Evolutionary conservation across 2,888 invertebrate genomes (phyloP).

Genomic region (Idaea dimidiata): DNA sequence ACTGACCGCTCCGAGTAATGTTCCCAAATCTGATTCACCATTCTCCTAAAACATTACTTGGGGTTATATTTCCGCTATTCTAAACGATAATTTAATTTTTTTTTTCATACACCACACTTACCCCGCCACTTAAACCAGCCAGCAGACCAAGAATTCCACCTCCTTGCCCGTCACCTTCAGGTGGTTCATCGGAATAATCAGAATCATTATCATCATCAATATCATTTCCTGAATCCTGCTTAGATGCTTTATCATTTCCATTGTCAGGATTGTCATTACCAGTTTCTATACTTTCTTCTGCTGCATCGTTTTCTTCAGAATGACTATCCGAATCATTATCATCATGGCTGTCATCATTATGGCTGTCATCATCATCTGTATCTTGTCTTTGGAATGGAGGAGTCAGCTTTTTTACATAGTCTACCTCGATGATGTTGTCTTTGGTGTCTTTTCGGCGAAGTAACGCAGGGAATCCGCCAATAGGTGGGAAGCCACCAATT

Average conservation of each 20-base stretch:
- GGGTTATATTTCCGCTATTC: constrained; percentile 1
- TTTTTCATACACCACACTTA: constrained; percentile 39
- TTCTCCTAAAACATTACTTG: constrained; percentile 54
- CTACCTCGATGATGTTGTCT: constrained; percentile 54
- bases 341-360: constrained; percentile 28
- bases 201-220: constrained; percentile 45
- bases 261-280: constrained; percentile 23
- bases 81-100: background rate
- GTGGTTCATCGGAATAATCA: constrained; percentile 66
- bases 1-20: constrained; percentile 67
- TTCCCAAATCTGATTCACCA: constrained; percentile 71
- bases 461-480: constrained; percentile 13
- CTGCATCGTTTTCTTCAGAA: constrained; percentile 38
- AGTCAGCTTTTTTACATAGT: constrained; percentile 40
- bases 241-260: constrained; percentile 34
- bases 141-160: constrained; percentile 70
- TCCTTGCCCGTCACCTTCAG: constrained; percentile 71
- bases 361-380: constrained; percentile 36
- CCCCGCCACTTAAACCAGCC: constrained; percentile 71
- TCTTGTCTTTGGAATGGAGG: constrained; percentile 55
- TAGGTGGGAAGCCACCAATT: background rate
- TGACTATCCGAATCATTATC: constrained; percentile 23
- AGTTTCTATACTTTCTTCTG: constrained; percentile 46
- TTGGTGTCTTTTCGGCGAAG: constrained; percentile 40
- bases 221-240: constrained; percentile 39